Conservation (phyloP, 2,888 invertebrate species). For the Sarcophaga variegata region DNA sequence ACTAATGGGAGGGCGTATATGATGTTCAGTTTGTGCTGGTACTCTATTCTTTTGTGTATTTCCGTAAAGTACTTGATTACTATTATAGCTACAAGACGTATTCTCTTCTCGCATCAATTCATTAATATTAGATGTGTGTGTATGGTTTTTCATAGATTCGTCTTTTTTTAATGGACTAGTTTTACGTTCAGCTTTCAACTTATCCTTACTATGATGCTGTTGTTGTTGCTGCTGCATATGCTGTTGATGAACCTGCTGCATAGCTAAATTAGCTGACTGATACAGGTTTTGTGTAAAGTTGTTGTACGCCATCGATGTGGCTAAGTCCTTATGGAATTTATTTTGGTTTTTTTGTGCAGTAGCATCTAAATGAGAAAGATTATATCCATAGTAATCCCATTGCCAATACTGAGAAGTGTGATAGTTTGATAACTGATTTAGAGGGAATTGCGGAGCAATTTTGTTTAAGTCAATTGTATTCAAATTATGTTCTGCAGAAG, state of each 20-base stretch:
- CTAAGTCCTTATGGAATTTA: constrained; percentile 82
- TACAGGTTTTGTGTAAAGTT: constrained; percentile 81
- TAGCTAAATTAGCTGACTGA: constrained; percentile 79
- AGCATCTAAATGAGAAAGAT: constrained; percentile 84
- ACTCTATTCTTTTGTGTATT: constrained; percentile 60
- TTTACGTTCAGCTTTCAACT: constrained; percentile 77
- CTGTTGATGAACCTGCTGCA: constrained; percentile 80
- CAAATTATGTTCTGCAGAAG: constrained; percentile 75
- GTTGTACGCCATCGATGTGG: constrained; percentile 81
- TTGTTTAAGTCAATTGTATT: constrained; percentile 83
- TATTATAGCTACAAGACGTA: constrained; percentile 55
- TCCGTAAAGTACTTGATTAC: constrained; percentile 50
- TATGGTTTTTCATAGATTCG: constrained; percentile 70
- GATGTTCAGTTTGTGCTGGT: constrained; percentile 54
- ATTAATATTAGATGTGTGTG: constrained; percentile 35
- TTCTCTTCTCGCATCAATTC: constrained; percentile 58
- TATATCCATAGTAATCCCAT: constrained; percentile 85
- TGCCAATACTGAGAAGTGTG: constrained; percentile 87
- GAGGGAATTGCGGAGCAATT: constrained; percentile 85
- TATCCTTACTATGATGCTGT: constrained; percentile 76
- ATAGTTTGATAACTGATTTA: constrained; percentile 87
- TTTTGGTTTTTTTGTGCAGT: constrained; percentile 85
- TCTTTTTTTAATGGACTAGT: constrained; percentile 79
- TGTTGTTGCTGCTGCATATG: constrained; percentile 75
- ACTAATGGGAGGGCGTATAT: constrained; percentile 59